Conservation (phyloP, 1,140 invertebrate genomes). For the Acromyrmex echinatior region DNA sequence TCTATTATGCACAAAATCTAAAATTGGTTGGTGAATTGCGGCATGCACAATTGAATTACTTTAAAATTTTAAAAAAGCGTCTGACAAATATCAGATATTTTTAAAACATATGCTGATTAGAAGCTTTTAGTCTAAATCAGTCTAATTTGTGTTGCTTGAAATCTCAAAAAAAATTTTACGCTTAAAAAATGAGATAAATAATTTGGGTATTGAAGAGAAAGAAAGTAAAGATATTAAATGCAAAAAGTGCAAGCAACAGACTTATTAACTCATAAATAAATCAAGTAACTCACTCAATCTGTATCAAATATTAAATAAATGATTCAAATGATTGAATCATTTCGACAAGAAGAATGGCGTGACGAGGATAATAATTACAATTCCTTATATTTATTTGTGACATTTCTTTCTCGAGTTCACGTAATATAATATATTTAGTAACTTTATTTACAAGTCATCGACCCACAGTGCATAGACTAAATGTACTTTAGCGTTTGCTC, state of each 20-base stretch:
- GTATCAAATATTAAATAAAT: background rate
- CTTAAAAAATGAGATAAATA: no score
- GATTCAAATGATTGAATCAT: background rate
- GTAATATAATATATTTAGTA: slow-evolving; percentile 78
- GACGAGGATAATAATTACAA: slow-evolving; percentile 66
- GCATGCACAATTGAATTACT: background rate
- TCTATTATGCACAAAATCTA: no score
- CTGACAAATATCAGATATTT: background rate
- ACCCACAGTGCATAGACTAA: slow-evolving; percentile 63
- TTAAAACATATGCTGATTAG: background rate
- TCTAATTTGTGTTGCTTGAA: no score
- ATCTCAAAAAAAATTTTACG: no score
- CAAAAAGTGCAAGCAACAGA: no score
- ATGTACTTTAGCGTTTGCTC: slow-evolving; percentile 71
- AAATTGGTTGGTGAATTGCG: background rate
- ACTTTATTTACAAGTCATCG: slow-evolving; percentile 81
- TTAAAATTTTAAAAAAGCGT: background rate
- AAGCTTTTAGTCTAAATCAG: no score
- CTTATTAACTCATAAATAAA: background rate
- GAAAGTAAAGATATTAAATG: no score
- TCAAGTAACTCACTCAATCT: background rate
- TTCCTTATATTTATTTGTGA: slow-evolving; percentile 75
- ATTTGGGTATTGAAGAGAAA: no score
- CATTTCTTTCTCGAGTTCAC: slow-evolving; percentile 69
- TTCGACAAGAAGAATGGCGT: background rate